Percentiles rank a stretch among this genome's conserved stretches.
phyloP scores from a whole-genome alignment of 1,140 invertebrate genomes.

The Apocrypta bakeri region DNA sequence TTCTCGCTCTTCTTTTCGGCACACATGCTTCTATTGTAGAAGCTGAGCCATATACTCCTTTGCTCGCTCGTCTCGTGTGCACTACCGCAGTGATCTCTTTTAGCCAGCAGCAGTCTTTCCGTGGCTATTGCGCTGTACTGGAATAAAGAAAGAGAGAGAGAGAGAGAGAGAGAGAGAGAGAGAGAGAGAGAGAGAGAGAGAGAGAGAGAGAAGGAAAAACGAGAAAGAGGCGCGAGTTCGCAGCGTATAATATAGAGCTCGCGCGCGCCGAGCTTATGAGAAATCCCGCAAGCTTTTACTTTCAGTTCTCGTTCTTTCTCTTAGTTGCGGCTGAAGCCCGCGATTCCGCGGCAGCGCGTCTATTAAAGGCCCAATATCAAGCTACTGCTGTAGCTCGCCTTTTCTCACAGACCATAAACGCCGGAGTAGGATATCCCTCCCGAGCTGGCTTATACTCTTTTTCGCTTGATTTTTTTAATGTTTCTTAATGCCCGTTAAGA shows the following conservation, averaged over 20 bases:
- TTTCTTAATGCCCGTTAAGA: background rate
- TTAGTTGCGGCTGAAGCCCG: background rate
- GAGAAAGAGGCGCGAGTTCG: background rate
- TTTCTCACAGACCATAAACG: background rate
- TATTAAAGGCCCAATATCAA: constrained; percentile 71
- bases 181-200: too few relatives aligned
- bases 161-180: too few relatives aligned
- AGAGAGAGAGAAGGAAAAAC: too few relatives aligned
- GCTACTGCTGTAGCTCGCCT: constrained; percentile 6
- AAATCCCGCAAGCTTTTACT: constrained; percentile 65
- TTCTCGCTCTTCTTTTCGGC: background rate
- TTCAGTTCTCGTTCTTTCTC: constrained; percentile 61
- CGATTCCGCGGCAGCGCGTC: constrained; percentile 58
- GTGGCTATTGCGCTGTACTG: background rate
- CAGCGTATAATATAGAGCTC: constrained; percentile 25
- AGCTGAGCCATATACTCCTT: background rate
- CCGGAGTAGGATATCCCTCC: background rate
- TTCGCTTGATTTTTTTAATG: background rate
- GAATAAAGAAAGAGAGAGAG: too few relatives aligned
- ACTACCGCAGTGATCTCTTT: background rate
- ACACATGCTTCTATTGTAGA: background rate
- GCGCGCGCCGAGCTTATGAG: constrained; percentile 67
- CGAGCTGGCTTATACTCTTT: background rate
- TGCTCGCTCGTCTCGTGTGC: background rate
- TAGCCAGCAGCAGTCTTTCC: background rate